These are phyloP conservation scores for Lordiphosa collinella DNA, from an alignment of 1,140 invertebrate species.

Conservation along the genomic window DNA sequence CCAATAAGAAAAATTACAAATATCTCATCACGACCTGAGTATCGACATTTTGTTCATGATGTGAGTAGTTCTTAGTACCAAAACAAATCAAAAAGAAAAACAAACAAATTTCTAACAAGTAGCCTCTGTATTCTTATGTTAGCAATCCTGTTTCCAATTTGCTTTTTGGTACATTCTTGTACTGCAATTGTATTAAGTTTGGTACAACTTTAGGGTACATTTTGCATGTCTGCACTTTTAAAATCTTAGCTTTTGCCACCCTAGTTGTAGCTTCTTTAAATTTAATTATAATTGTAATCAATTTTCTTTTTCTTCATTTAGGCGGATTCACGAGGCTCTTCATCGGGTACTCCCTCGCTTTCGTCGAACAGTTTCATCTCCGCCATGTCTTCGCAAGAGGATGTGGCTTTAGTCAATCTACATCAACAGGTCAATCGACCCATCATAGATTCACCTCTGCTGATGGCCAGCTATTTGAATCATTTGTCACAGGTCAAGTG, in stretches of 20 bases:
- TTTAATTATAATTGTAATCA: not conserved
- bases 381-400: constrained; percentile 95
- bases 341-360: constrained; percentile 82
- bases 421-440: constrained; percentile 97
- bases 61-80: constrained; percentile 78
- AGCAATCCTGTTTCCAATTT: constrained; percentile 9
- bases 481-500: constrained; percentile 91
- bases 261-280: constrained; percentile 22
- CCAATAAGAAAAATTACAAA: constrained; percentile 80
- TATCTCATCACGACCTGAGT: constrained; percentile 80
- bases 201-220: no score
- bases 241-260: constrained; percentile 11
- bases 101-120: constrained; percentile 15
- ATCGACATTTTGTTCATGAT: constrained; percentile 80
- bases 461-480: constrained; percentile 96
- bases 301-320: constrained; percentile 38
- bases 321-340: constrained; percentile 75
- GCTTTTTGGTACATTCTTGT: not conserved
- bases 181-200: not conserved
- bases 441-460: constrained; percentile 93
- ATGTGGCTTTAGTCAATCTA: constrained; percentile 94
- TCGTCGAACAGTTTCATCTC: constrained; percentile 94
- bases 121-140: no score
- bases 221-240: not conserved
- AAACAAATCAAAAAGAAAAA: constrained; percentile 36